Percentiles rank a stretch among this genome's conserved stretches.
Evolutionary conservation across 2,888 invertebrate species (phyloP).

Genomic region (Leptopilina syphax): DNA sequence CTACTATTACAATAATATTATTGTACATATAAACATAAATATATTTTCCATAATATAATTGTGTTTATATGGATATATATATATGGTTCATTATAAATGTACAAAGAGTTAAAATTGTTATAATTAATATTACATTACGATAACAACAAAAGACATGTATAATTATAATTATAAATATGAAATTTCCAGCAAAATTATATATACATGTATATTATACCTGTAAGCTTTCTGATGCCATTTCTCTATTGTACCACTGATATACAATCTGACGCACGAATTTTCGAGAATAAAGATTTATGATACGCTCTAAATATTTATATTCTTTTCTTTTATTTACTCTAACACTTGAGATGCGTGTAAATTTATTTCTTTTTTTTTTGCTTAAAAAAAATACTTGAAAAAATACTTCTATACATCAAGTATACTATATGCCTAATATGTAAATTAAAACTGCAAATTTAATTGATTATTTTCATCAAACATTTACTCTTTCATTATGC

Average conservation of each 20-base stretch:
- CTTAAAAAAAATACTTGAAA: background rate
- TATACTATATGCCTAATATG: background rate
- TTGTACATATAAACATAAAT: too few species aligned
- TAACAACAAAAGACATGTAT: conserved; percentile 4
- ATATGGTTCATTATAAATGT: background rate
- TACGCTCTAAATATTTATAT: conserved; percentile 66
- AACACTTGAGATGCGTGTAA: background rate
- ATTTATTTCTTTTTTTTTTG: background rate
- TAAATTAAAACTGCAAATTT: background rate
- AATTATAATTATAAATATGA: too few species aligned
- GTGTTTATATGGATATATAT: background rate
- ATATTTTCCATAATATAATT: too few species aligned
- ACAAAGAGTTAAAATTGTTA: conserved; percentile 10
- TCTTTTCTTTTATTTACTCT: conserved; percentile 44
- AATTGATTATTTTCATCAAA: too few species aligned
- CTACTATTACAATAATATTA: too few species aligned
- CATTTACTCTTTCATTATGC: too few species aligned
- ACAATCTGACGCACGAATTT: conserved; percentile 72
- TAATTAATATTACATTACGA: conserved; percentile 1
- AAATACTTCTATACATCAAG: too few species aligned
- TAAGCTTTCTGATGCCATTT: conserved; percentile 73
- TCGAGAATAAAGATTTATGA: conserved; percentile 73
- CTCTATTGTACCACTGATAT: conserved; percentile 72
- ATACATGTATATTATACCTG: conserved; percentile 35
- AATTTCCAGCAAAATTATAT: conserved; percentile 41